A percentile compares a stretch with the other conserved stretches of the same genome.
Conservation (phyloP, 1,140 invertebrate genomes). For the Drosophila triauraria region DNA sequence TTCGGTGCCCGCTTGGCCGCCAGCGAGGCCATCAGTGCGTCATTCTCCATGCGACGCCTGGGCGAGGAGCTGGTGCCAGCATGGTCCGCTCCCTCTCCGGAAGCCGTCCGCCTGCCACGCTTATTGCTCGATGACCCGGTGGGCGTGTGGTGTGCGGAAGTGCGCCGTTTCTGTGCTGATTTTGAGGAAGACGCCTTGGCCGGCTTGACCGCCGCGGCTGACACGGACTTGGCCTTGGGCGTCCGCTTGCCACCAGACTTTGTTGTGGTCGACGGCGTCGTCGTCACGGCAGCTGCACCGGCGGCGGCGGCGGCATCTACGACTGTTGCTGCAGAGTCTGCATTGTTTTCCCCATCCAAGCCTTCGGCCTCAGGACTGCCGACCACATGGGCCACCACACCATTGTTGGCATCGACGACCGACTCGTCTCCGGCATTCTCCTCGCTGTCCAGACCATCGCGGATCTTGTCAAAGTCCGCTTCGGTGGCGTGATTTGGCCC, state of each 20-base stretch:
- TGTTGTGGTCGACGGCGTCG: slow-evolving; percentile 48
- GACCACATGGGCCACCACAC: slow-evolving; percentile 69
- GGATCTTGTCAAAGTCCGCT: slow-evolving; percentile 90
- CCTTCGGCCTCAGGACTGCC: slow-evolving; percentile 68
- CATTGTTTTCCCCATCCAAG: slow-evolving; percentile 48
- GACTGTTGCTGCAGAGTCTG: slow-evolving; percentile 31
- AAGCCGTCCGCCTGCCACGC: slow-evolving; percentile 50
- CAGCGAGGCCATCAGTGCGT: slow-evolving; percentile 55
- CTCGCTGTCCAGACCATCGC: slow-evolving; percentile 86
- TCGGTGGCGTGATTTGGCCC: slow-evolving; percentile 83
- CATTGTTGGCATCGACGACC: slow-evolving; percentile 56
- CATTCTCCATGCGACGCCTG: slow-evolving; percentile 58
- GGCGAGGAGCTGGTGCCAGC: slow-evolving; percentile 60
- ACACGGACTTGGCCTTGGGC: slow-evolving; percentile 75
- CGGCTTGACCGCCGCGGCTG: slow-evolving; percentile 53
- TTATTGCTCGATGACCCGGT: slow-evolving; percentile 47
- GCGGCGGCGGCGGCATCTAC: slow-evolving; percentile 29
- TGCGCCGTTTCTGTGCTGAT: slow-evolving; percentile 73
- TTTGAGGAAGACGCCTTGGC: slow-evolving; percentile 63
- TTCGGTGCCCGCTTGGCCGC: slow-evolving; percentile 70
- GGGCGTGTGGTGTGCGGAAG: slow-evolving; percentile 64
- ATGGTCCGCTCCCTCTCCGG: slow-evolving; percentile 44
- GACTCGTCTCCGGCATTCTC: slow-evolving; percentile 84
- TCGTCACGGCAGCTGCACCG: slow-evolving; percentile 34
- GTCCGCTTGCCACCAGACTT: slow-evolving; percentile 66